phyloP scores from a whole-genome alignment of 2,888 invertebrate species.

The Latrodectus hesperus region DNA sequence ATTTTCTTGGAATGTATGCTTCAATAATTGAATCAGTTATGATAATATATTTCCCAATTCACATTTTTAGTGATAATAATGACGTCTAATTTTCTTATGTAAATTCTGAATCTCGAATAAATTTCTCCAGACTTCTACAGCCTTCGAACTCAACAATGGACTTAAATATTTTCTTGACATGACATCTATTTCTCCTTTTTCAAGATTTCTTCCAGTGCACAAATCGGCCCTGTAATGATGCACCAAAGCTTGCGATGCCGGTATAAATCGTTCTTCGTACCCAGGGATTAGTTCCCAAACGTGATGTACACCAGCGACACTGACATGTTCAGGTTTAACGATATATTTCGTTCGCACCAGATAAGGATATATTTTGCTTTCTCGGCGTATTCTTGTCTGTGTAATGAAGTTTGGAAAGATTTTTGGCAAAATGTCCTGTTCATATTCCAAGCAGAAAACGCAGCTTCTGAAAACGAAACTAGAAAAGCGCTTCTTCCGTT shows the following conservation, averaged over 20 bases:
- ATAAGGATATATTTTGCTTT: slow-evolving; percentile 58
- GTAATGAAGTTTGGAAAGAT: slow-evolving; percentile 35
- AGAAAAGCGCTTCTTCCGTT: neutral
- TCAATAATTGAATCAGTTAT: too few relatives aligned
- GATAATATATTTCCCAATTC: too few relatives aligned
- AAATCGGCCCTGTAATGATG: slow-evolving; percentile 52
- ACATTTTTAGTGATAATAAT: neutral
- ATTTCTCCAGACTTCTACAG: slow-evolving; percentile 23
- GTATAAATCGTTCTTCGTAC: slow-evolving; percentile 16
- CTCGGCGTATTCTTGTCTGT: slow-evolving; percentile 37
- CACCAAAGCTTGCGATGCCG: slow-evolving; percentile 32
- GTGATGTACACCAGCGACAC: slow-evolving; percentile 42
- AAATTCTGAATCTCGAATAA: neutral
- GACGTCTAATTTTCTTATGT: neutral
- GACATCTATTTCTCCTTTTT: slow-evolving; percentile 30
- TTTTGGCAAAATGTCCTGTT: slow-evolving; percentile 19
- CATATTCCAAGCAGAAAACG: slow-evolving; percentile 53
- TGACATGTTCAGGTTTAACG: slow-evolving; percentile 22
- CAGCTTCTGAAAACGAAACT: slow-evolving; percentile 47
- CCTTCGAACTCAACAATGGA: slow-evolving; percentile 42
- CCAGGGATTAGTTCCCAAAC: slow-evolving; percentile 20
- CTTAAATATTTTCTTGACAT: slow-evolving; percentile 56
- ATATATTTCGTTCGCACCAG: slow-evolving; percentile 48
- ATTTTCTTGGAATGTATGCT: too few relatives aligned
- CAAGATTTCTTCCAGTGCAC: slow-evolving; percentile 6